phyloP scores from a whole-genome alignment of 2,797 vertebrate genomes.

The Oryzias dopingdopingensis region DNA sequence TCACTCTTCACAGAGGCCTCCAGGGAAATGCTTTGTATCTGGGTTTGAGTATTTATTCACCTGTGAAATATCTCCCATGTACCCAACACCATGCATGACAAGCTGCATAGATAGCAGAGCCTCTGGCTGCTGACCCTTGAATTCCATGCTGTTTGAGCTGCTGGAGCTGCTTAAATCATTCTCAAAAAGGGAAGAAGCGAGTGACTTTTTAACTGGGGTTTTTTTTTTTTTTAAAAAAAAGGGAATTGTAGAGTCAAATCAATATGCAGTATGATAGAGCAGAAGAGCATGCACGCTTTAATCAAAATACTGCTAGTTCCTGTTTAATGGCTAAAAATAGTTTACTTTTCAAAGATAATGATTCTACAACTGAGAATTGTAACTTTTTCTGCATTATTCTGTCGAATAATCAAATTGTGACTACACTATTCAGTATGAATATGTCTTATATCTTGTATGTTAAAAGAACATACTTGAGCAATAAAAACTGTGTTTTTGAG shows the following conservation, averaged over 20 bases:
- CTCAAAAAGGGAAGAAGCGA: neutral
- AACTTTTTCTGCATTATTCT: too few species aligned
- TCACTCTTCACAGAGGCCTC: constrained; percentile 19
- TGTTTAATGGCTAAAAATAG: too few species aligned
- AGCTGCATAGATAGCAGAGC: constrained; percentile 21
- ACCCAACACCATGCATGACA: constrained; percentile 40
- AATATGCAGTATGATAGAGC: neutral
- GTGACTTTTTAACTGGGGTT: neutral
- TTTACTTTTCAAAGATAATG: too few species aligned
- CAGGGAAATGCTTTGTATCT: constrained; percentile 8
- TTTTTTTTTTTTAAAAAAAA: neutral
- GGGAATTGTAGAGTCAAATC: neutral
- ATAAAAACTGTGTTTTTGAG: too few species aligned
- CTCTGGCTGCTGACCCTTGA: constrained; percentile 13
- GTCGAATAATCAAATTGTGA: too few species aligned
- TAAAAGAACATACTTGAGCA: too few species aligned
- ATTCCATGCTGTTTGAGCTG: constrained; percentile 2
- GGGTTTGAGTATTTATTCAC: constrained; percentile 46
- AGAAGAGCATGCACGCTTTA: too few species aligned
- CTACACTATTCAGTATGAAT: too few species aligned
- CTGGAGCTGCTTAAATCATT: constrained; percentile 2
- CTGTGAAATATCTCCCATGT: constrained; percentile 54
- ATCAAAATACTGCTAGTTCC: too few species aligned
- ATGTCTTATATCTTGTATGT: too few species aligned
- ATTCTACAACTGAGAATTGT: too few species aligned